A percentile compares a stretch with the other conserved stretches of the same genome.
phyloP scores from a whole-genome alignment of 1,140 invertebrate species.

The Aphelenchoides besseyi region DNA sequence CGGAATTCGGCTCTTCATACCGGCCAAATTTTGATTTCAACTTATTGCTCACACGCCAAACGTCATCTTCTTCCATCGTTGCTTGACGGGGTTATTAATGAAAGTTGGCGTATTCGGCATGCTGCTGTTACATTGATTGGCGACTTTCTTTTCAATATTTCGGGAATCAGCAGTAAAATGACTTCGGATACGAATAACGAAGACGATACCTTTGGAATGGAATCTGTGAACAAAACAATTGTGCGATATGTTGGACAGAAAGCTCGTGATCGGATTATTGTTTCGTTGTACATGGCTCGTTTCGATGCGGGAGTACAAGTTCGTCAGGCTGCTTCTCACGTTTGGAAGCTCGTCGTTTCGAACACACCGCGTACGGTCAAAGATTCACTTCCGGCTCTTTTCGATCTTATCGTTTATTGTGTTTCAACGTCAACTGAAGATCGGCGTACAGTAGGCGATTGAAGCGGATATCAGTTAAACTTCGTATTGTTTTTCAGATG shows the following conservation, averaged over 20 bases:
- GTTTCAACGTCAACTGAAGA: slow-evolving; percentile 72
- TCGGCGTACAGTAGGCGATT: slow-evolving; percentile 24
- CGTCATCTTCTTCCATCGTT: slow-evolving; percentile 82
- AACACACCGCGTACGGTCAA: slow-evolving; percentile 79
- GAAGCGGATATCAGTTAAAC: neutral
- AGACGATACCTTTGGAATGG: slow-evolving; percentile 98
- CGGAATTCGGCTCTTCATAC: slow-evolving; percentile 91
- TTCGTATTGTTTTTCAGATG: slow-evolving; percentile 66
- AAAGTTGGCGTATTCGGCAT: slow-evolving; percentile 96
- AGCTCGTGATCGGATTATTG: slow-evolving; percentile 83
- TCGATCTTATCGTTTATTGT: slow-evolving; percentile 69
- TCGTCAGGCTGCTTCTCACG: slow-evolving; percentile 74
- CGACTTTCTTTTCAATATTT: slow-evolving; percentile 91
- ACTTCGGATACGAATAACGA: slow-evolving; percentile 94
- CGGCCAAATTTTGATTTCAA: slow-evolving; percentile 90
- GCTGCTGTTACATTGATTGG: slow-evolving; percentile 92
- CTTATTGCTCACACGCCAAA: slow-evolving; percentile 93
- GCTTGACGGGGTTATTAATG: slow-evolving; percentile 86
- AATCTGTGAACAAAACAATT: slow-evolving; percentile 76
- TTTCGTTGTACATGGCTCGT: slow-evolving; percentile 92
- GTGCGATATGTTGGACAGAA: slow-evolving; percentile 70
- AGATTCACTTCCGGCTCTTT: slow-evolving; percentile 91
- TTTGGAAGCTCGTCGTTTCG: slow-evolving; percentile 62
- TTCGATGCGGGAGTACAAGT: slow-evolving; percentile 95
- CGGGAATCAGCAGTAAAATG: slow-evolving; percentile 93